Percentiles rank a stretch among this genome's conserved stretches.
phyloP scores from a whole-genome alignment of 2,888 invertebrate species.

The Papilio elwesi region DNA sequence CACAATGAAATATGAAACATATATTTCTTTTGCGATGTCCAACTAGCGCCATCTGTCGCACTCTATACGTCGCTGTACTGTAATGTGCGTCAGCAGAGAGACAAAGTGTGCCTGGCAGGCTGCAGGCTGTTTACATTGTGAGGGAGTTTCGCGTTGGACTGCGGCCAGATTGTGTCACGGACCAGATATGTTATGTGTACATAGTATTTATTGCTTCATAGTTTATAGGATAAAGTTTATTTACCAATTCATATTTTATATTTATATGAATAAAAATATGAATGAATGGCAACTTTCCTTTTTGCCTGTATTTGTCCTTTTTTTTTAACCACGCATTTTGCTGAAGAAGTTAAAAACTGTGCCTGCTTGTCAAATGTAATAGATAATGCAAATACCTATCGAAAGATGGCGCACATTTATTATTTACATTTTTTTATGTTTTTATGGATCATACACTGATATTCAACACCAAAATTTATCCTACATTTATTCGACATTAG shows the following conservation, averaged over 20 bases:
- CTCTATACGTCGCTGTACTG: constrained; percentile 6
- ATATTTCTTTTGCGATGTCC: not conserved
- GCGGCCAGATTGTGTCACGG: constrained; percentile 21
- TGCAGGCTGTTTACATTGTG: constrained; percentile 18
- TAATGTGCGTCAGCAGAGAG: constrained; percentile 35
- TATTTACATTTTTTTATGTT: too few relatives aligned
- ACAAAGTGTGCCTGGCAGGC: constrained; percentile 18
- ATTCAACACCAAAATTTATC: too few relatives aligned
- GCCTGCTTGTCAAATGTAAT: too few relatives aligned
- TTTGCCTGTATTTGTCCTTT: too few relatives aligned
- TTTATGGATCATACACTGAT: too few relatives aligned
- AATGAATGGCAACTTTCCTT: too few relatives aligned
- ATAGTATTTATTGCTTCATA: constrained; percentile 4
- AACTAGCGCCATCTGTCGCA: not conserved
- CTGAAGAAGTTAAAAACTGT: too few relatives aligned
- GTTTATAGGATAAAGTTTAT: constrained; percentile 11
- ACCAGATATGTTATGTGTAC: not conserved
- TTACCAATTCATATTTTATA: not conserved
- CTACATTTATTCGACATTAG: too few relatives aligned
- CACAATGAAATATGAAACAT: not conserved
- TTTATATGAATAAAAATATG: not conserved
- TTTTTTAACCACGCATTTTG: too few relatives aligned
- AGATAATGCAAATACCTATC: too few relatives aligned
- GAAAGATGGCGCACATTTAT: too few relatives aligned
- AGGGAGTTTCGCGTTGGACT: constrained; percentile 26